These are phyloP conservation scores for Melieria crassipennis DNA, from an alignment of 2,888 invertebrate species.

Conservation along the genomic window DNA sequence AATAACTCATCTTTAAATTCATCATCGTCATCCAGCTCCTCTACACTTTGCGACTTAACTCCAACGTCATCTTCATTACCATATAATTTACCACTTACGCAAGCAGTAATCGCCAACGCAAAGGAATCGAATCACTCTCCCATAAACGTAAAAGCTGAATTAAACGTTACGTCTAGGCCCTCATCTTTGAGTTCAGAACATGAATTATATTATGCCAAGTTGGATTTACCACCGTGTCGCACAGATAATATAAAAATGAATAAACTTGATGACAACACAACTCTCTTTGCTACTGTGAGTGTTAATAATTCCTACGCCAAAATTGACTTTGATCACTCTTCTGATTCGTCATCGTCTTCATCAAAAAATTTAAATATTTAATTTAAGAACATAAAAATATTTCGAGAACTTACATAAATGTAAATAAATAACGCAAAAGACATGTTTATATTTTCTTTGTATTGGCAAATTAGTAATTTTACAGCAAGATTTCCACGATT, in stretches of 20 bases:
- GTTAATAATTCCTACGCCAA: constrained; percentile 29
- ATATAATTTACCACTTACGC: constrained; percentile 42
- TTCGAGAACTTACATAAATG: not conserved
- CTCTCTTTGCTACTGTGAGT: not conserved
- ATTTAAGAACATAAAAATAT: constrained; percentile 10
- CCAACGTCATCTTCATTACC: constrained; percentile 35
- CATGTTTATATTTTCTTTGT: not conserved
- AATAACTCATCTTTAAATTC: constrained; percentile 16
- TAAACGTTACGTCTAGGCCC: constrained; percentile 50
- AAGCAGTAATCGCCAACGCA: constrained; percentile 24
- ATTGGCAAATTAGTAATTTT: too few relatives aligned
- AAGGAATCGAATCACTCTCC: not conserved
- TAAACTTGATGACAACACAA: not conserved
- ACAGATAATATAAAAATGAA: constrained; percentile 36
- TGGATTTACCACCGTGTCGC: constrained; percentile 68
- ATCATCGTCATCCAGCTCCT: constrained; percentile 49
- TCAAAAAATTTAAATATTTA: constrained; percentile 27
- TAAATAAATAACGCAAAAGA: constrained; percentile 2
- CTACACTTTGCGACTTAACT: constrained; percentile 36
- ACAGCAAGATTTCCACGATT: too few relatives aligned
- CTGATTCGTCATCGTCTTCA: constrained; percentile 30
- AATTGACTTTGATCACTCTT: constrained; percentile 36
- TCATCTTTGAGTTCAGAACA: constrained; percentile 63
- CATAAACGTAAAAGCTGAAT: not conserved
- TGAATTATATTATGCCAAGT: constrained; percentile 74